phyloP scores from a whole-genome alignment of 2,797 vertebrate genomes.

The Chaenodraco wilsoni region DNA sequence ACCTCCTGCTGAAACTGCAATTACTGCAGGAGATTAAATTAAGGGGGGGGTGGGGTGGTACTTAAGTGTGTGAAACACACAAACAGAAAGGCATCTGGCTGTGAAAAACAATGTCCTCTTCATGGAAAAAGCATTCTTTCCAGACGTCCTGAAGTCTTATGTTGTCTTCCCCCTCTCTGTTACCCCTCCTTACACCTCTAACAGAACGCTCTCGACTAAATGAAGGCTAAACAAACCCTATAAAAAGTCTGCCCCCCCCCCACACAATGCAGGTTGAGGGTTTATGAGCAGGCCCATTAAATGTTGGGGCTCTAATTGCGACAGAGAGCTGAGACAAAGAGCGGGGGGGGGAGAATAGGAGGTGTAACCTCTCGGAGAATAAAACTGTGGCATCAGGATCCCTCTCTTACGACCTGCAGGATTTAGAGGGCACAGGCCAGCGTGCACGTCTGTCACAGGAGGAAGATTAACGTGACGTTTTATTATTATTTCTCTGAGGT shows the following conservation, averaged over 20 bases:
- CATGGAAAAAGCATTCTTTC: neutral
- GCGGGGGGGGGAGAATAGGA: constrained; percentile 29
- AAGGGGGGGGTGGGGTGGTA: constrained; percentile 4
- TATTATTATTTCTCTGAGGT: constrained; percentile 16
- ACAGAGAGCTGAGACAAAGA: constrained; percentile 18
- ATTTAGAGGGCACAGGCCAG: constrained; percentile 10
- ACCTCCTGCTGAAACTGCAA: constrained; percentile 36
- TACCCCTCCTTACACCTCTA: neutral
- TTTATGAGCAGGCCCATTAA: constrained; percentile 29
- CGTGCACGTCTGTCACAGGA: neutral
- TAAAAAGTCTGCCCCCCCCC: constrained; percentile 2
- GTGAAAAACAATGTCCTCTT: neutral
- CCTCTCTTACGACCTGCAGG: constrained; percentile 37
- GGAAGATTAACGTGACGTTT: neutral
- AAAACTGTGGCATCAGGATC: constrained; percentile 32
- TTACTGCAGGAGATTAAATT: constrained; percentile 28
- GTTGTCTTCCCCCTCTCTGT: neutral
- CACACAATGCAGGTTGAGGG: neutral
- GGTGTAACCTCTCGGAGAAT: constrained; percentile 24
- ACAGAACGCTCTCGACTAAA: neutral
- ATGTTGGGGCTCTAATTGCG: constrained; percentile 17
- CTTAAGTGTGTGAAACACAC: neutral
- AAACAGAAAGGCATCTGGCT: constrained; percentile 4
- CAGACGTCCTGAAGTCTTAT: neutral
- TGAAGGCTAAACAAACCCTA: neutral